Conservation (phyloP, 2,888 invertebrate genomes). For the Hypercompe scribonia region DNA sequence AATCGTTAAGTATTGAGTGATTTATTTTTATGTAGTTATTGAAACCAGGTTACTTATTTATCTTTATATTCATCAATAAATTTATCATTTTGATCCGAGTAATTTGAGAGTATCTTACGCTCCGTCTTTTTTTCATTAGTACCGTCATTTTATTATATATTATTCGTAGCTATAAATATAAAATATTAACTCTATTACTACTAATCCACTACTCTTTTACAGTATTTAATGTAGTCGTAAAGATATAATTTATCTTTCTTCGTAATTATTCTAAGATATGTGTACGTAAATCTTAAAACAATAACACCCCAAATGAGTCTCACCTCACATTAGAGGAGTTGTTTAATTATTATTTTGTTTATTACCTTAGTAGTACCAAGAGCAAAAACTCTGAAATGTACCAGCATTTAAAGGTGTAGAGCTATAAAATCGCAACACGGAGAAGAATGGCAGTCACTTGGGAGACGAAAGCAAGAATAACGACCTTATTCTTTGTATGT, state of each 20-base stretch:
- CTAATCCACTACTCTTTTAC: not conserved
- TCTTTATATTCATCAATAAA: not conserved
- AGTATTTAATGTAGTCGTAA: not conserved
- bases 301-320: too few relatives aligned
- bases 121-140: not conserved
- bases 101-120: too few relatives aligned
- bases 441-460: constrained; percentile 56
- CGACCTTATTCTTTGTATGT: constrained; percentile 45
- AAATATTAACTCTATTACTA: not conserved
- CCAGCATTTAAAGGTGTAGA: constrained; percentile 21
- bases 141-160: not conserved
- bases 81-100: not conserved
- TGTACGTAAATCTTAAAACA: too few relatives aligned
- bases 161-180: not conserved
- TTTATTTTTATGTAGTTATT: constrained; percentile 36
- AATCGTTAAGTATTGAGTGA: constrained; percentile 30
- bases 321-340: not conserved
- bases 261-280: too few relatives aligned
- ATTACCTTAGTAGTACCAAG: not conserved
- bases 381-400: constrained; percentile 20
- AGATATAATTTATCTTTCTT: not conserved
- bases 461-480: constrained; percentile 53
- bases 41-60: constrained; percentile 13
- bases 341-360: not conserved
- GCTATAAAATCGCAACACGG: constrained; percentile 38